Evolutionary conservation across 2,113 vertebrate species (phyloP).

Genomic region (Sprattus sprattus): DNA sequence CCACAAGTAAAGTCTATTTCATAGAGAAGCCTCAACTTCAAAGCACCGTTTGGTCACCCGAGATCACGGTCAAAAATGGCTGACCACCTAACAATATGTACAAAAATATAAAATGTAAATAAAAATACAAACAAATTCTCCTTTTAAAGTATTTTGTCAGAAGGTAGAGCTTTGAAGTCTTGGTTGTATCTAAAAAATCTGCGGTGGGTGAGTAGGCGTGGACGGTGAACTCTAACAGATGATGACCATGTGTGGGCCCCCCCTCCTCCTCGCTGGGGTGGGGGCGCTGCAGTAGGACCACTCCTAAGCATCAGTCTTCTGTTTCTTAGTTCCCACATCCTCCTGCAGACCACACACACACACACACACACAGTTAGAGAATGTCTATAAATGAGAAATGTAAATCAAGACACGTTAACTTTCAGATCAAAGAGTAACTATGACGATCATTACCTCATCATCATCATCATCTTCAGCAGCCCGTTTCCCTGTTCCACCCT

Average conservation of each 20-base stretch:
- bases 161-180: constrained; percentile 86
- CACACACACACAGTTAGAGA: background rate
- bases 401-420: background rate
- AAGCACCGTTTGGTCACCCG: constrained; percentile 83
- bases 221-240: constrained; percentile 63
- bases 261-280: constrained; percentile 39
- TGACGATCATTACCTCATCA: constrained; percentile 61
- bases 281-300: constrained; percentile 39
- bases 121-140: constrained; percentile 96
- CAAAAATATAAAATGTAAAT: constrained; percentile 99
- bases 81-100: constrained; percentile 91
- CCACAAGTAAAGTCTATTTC: constrained; percentile 80
- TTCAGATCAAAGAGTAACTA: background rate
- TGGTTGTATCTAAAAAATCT: constrained; percentile 72
- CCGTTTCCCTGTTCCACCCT: constrained; percentile 79
- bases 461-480: constrained; percentile 84
- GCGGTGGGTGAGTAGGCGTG: constrained; percentile 54
- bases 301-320: constrained; percentile 84
- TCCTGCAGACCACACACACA: constrained; percentile 69
- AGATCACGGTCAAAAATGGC: constrained; percentile 83
- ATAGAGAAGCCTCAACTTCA: constrained; percentile 70
- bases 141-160: constrained; percentile 85
- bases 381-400: background rate
- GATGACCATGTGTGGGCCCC: constrained; percentile 69
- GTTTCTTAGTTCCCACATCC: constrained; percentile 86